Evolutionary conservation across 2,888 invertebrate genomes (phyloP), one percentile per base, ranked within the genome.

Genomic region (Mythimna albipuncta): DNA sequence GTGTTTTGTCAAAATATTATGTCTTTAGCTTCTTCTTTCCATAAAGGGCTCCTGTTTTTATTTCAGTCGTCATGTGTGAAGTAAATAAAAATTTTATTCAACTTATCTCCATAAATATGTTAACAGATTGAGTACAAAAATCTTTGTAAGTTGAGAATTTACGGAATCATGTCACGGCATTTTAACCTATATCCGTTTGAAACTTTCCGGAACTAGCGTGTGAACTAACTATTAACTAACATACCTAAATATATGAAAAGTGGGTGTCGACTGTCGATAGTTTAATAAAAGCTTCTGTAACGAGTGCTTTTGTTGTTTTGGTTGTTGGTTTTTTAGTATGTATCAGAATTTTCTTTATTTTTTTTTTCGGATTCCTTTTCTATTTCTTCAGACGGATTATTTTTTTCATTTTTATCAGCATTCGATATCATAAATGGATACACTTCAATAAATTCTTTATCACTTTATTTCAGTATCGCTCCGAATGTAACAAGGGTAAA

Each of bases 151-250:
- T 68, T 26, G 6, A 55, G 61, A 69, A 54, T 62, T 57, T 57
- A 62, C 50, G 32, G 50, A 79, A 77, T 63, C 52, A 64, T 75
- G 74, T 75, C 72, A 69, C 64, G 77, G 38, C 57, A 74, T 72
- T 73, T 66, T 75, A 75, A 75, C 79, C 81, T 81, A 69, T 70
- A 72, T 79, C 32, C 72, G 26, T 75, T 61, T 5, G 54, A 26
- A 79, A 65, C 10, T 75, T 77, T 72, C 62, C 52, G 81, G 79
- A 71, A 79, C 55, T 69, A 55, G 69, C 72, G 75, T 75, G 79
- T 74, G 44, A 65, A 78, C 44, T 64, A 52, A 55, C 26, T 67
- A 69, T 82, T 70, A 61, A 68, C 70, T 52, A 62, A 69, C 61
- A 68, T 63, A 69, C 72, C 71, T 65, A 64, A 69, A 82, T 70